A percentile compares a stretch with the other conserved stretches of the same genome.
Evolutionary conservation across 2,888 invertebrate genomes (phyloP).

Genomic region (Cephus sareptanus): DNA sequence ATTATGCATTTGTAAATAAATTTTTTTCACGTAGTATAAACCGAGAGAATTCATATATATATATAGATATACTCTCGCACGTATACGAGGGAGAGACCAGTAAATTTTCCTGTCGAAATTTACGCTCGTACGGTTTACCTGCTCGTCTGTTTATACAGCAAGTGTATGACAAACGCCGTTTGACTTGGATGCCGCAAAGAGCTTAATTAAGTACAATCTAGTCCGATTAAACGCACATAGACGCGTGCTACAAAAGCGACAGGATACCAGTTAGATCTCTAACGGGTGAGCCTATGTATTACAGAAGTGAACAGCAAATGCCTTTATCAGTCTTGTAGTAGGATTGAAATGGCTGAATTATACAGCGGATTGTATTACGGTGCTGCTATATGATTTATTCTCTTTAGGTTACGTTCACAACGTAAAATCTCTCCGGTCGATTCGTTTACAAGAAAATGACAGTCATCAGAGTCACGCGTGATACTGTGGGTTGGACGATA

Average conservation of each 20-base stretch:
- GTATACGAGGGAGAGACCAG: neutral
- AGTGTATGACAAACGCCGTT: neutral
- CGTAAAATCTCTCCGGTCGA: neutral
- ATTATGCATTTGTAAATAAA: no score
- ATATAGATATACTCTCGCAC: no score
- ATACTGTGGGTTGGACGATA: neutral
- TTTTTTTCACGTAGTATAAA: no score
- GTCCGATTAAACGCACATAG: conserved; percentile 25
- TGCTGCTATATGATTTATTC: neutral
- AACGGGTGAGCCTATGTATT: neutral
- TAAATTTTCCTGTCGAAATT: neutral
- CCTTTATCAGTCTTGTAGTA: neutral
- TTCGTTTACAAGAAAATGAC: neutral
- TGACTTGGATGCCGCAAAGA: conserved; percentile 13
- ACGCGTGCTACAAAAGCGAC: neutral
- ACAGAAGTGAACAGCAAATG: neutral
- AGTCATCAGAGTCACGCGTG: neutral
- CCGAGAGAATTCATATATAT: no score
- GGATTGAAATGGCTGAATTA: neutral
- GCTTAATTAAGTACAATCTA: conserved; percentile 32
- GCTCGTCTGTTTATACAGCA: neutral
- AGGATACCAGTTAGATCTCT: neutral
- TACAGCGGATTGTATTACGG: neutral
- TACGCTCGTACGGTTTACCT: neutral
- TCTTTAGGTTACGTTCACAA: neutral